Percentiles rank a stretch among this genome's conserved stretches.
Evolutionary conservation across 1,140 invertebrate species (phyloP).

Genomic region (Zaprionus inermis): DNA sequence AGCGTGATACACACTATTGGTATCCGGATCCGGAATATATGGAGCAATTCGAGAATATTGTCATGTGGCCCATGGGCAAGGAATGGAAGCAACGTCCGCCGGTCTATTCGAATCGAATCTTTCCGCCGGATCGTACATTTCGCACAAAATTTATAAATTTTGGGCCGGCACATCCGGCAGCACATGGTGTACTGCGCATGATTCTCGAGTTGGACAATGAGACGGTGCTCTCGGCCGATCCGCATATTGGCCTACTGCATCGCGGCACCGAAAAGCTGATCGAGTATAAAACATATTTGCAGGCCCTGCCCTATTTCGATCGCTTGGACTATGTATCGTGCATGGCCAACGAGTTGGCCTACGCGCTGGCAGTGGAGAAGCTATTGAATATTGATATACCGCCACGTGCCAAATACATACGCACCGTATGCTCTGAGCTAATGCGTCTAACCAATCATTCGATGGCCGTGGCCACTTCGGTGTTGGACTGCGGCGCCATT

Average conservation of each 20-base stretch:
- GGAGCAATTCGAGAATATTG: constrained; percentile 86
- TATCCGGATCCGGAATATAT: constrained; percentile 85
- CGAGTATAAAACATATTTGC: constrained; percentile 92
- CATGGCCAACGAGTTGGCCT: constrained; percentile 93
- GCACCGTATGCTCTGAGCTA: constrained; percentile 90
- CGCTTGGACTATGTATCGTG: constrained; percentile 93
- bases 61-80: constrained; percentile 86
- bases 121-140: constrained; percentile 84
- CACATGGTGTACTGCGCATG: constrained; percentile 93
- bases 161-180: constrained; percentile 94
- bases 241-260: constrained; percentile 84
- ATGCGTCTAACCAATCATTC: constrained; percentile 93
- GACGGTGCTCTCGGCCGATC: constrained; percentile 84
- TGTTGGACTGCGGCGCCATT: constrained; percentile 92
- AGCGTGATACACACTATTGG: constrained; percentile 54
- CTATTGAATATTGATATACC: constrained; percentile 91
- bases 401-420: constrained; percentile 90
- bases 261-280: constrained; percentile 93
- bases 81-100: constrained; percentile 75
- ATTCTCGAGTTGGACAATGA: constrained; percentile 92
- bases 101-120: constrained; percentile 21
- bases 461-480: constrained; percentile 90
- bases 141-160: constrained; percentile 90
- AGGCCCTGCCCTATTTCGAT: constrained; percentile 94
- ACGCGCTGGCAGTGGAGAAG: constrained; percentile 91